phyloP scores from a whole-genome alignment of 2,113 vertebrate species.

The Thinocorus orbignyianus region DNA sequence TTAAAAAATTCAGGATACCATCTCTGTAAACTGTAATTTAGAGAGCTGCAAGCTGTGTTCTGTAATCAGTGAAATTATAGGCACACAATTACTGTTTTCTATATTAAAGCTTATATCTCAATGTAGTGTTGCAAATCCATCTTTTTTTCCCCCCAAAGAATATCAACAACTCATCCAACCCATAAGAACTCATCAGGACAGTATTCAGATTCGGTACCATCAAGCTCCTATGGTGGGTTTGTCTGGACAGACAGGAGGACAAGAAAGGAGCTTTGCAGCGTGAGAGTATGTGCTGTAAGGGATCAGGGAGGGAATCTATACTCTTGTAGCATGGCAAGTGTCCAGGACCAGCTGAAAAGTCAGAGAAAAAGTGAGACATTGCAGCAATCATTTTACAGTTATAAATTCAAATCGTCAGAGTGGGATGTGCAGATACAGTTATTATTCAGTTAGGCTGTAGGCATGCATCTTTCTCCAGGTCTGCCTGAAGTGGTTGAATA shows the following conservation, averaged over 20 bases:
- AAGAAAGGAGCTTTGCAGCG: background rate
- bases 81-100: constrained; percentile 54
- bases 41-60: constrained; percentile 45
- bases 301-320: background rate
- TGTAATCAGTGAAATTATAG: constrained; percentile 69
- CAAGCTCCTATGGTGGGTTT: background rate
- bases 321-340: background rate
- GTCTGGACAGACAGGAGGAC: background rate
- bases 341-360: background rate
- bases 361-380: background rate
- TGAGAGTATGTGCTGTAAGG: no score
- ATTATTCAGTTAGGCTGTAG: background rate
- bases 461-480: background rate
- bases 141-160: constrained; percentile 5
- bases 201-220: background rate
- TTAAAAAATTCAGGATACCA: constrained; percentile 23
- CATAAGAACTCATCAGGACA: background rate
- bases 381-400: background rate
- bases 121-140: constrained; percentile 1
- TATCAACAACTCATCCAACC: background rate
- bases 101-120: constrained; percentile 54
- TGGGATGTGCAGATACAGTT: background rate
- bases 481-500: background rate
- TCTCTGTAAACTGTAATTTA: constrained; percentile 63
- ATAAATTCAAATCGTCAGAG: background rate